Evolutionary conservation across 2,888 invertebrate species (phyloP).

Genomic region (Agrilus mali): DNA sequence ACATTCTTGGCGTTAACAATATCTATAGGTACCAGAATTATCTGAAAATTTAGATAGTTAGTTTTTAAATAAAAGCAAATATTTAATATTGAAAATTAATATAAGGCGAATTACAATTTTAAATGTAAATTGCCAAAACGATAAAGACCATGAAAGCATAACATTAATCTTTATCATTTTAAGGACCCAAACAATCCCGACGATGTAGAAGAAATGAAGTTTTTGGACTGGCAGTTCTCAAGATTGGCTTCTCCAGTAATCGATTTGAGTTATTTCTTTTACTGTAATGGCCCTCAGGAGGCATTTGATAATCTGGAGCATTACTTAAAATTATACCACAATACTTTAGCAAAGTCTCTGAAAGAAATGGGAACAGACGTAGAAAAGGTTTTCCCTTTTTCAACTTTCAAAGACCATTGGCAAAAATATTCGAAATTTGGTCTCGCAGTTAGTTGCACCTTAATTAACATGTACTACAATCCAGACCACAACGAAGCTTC

Average conservation of each 20-base stretch:
- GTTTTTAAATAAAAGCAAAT: no score
- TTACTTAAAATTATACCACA: slow-evolving; percentile 23
- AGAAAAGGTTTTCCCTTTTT: slow-evolving; percentile 20
- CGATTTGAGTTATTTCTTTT: slow-evolving; percentile 27
- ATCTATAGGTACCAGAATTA: no score
- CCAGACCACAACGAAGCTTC: slow-evolving; percentile 10
- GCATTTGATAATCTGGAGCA: slow-evolving; percentile 21
- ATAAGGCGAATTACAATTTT: no score
- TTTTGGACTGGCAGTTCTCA: slow-evolving; percentile 21
- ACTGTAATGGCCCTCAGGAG: slow-evolving; percentile 21
- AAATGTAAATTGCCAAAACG: no score
- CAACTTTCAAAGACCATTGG: slow-evolving; percentile 18
- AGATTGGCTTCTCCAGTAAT: slow-evolving; percentile 17
- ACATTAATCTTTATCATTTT: no score
- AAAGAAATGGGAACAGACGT: slow-evolving; percentile 18
- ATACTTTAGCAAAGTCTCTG: slow-evolving; percentile 18
- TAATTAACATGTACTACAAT: slow-evolving; percentile 13
- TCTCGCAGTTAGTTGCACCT: slow-evolving; percentile 10
- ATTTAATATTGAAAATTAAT: no score
- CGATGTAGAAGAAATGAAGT: slow-evolving; percentile 13
- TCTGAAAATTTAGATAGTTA: no score
- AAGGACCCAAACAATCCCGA: slow-evolving; percentile 8
- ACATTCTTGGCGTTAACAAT: no score
- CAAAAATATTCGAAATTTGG: slow-evolving; percentile 15
- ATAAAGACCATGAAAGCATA: no score